Percentiles rank a stretch among this genome's conserved stretches.
These are phyloP conservation scores for Herpailurus yagouaroundi DNA, from an alignment of 2,113 vertebrate genomes.

Conservation along the genomic window DNA sequence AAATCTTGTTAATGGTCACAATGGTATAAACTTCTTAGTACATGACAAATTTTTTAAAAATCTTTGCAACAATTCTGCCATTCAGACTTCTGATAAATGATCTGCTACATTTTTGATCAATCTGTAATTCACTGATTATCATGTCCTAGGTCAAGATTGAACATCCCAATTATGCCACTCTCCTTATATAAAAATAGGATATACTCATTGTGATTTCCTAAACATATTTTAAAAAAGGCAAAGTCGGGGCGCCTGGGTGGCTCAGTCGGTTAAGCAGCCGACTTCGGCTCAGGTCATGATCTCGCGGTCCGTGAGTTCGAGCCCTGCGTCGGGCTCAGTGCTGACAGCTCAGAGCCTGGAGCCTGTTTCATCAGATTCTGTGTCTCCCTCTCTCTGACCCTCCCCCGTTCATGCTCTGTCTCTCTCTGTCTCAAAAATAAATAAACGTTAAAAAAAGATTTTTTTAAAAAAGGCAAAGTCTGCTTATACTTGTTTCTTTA, in stretches of 20 bases:
- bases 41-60: neutral
- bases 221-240: slow-evolving; percentile 53
- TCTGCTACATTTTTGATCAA: slow-evolving; percentile 34
- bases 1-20: slow-evolving; percentile 46
- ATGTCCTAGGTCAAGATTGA: slow-evolving; percentile 9
- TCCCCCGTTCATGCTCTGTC: no score
- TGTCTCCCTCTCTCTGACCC: no score
- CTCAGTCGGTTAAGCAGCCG: no score
- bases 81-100: slow-evolving; percentile 47
- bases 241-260: neutral
- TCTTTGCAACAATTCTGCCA: slow-evolving; percentile 44
- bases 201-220: slow-evolving; percentile 42
- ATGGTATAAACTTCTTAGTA: neutral
- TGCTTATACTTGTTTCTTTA: slow-evolving; percentile 49
- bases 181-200: slow-evolving; percentile 53
- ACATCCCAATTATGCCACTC: slow-evolving; percentile 36
- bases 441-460: no score
- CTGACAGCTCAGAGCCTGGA: no score
- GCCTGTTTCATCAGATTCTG: no score
- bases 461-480: neutral
- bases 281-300: no score
- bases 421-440: no score
- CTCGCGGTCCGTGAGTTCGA: no score
- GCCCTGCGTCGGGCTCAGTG: no score
- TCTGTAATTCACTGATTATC: slow-evolving; percentile 50